phyloP scores from a whole-genome alignment of 2,797 vertebrate genomes.

The Sebastes umbrosus region DNA sequence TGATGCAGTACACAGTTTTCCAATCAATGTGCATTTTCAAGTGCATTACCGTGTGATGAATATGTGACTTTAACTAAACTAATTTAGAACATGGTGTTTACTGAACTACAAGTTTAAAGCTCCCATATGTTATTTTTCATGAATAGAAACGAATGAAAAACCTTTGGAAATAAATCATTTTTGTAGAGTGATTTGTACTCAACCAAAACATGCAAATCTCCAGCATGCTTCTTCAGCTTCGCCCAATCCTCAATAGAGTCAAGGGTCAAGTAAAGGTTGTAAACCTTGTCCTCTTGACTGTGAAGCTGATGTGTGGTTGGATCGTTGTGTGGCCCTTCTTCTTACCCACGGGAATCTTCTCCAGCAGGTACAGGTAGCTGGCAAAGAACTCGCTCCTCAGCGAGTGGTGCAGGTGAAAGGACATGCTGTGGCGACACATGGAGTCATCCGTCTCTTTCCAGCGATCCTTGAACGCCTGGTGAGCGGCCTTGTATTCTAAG shows the following conservation, averaged over 20 bases:
- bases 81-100: not conserved
- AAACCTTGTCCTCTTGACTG: not conserved
- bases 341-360: conserved; percentile 93
- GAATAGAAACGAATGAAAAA: not conserved
- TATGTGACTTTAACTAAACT: not conserved
- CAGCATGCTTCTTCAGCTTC: not conserved
- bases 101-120: not conserved
- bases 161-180: not conserved
- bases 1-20: not conserved
- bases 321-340: conserved; percentile 56
- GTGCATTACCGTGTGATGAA: not conserved
- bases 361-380: conserved; percentile 94
- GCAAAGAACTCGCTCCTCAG: conserved; percentile 93
- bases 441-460: conserved; percentile 90
- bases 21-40: not conserved
- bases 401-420: conserved; percentile 90
- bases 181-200: not conserved
- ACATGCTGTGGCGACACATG: conserved; percentile 94
- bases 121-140: not conserved
- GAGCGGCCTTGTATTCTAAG: conserved; percentile 85
- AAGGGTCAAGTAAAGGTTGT: not conserved
- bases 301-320: not conserved
- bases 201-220: not conserved
- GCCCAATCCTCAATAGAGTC: not conserved
- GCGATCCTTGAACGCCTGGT: conserved; percentile 88